phyloP scores from a whole-genome alignment of 2,797 vertebrate genomes.

The Selene dorsalis region DNA sequence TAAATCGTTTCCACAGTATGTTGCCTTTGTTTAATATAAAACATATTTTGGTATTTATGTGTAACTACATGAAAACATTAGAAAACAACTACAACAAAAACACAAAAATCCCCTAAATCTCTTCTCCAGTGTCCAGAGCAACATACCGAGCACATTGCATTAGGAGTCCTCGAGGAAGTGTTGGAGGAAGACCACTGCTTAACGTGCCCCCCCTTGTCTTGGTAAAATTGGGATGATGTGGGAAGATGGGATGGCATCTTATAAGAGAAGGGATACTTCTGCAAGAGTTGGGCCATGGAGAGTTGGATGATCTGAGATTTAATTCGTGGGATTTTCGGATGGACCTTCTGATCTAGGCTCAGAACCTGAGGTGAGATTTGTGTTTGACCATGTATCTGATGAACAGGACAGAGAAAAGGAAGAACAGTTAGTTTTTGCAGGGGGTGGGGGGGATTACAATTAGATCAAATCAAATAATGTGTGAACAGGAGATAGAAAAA shows the following conservation, averaged over 20 bases:
- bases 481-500: background rate
- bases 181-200: constrained; percentile 30
- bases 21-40: constrained; percentile 66
- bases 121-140: constrained; percentile 45
- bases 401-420: constrained; percentile 4
- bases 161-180: constrained; percentile 45
- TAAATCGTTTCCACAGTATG: constrained; percentile 42
- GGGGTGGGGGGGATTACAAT: no score
- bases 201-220: constrained; percentile 3
- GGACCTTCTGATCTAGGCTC: constrained; percentile 73
- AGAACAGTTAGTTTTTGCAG: background rate
- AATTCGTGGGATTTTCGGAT: constrained; percentile 58
- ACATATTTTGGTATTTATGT: constrained; percentile 73
- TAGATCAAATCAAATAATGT: background rate
- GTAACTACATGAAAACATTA: constrained; percentile 69
- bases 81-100: constrained; percentile 67
- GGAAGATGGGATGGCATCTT: constrained; percentile 38
- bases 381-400: constrained; percentile 98
- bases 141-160: constrained; percentile 42
- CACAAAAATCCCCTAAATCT: constrained; percentile 24
- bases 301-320: constrained; percentile 62
- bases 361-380: constrained; percentile 99
- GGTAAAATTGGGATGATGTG: constrained; percentile 8
- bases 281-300: constrained; percentile 52
- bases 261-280: constrained; percentile 25